Conservation (phyloP, 2,888 invertebrate species). For the Dendrolimus pini region DNA sequence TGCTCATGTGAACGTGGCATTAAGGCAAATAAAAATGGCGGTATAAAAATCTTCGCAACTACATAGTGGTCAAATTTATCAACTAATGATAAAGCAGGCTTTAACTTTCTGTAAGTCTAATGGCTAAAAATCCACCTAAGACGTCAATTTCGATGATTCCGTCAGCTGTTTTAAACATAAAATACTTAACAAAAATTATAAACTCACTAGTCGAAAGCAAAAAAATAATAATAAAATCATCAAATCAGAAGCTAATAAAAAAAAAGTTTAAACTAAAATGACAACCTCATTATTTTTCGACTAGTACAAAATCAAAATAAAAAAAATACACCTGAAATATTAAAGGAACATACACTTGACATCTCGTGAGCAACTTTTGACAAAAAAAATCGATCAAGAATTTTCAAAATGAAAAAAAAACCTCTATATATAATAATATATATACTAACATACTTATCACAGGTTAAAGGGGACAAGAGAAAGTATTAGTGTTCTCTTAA, state of each 20-base stretch:
- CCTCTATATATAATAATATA: conserved; percentile 4
- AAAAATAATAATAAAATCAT: conserved; percentile 41
- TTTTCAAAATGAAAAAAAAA: conserved; percentile 19
- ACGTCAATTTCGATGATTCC: conserved; percentile 12
- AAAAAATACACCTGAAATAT: conserved; percentile 61
- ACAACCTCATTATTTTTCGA: conserved; percentile 32
- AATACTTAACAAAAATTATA: neutral
- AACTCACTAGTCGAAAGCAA: conserved; percentile 25
- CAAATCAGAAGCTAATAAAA: conserved; percentile 50
- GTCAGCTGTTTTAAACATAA: conserved; percentile 6
- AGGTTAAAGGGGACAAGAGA: conserved; percentile 76
- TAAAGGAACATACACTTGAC: conserved; percentile 67
- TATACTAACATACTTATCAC: conserved; percentile 75
- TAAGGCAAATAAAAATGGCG: too few species aligned
- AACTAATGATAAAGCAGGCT: conserved; percentile 22
- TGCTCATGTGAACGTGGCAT: too few species aligned
- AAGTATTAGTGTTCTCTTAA: conserved; percentile 72
- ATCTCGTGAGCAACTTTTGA: conserved; percentile 63
- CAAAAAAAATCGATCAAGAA: conserved; percentile 52
- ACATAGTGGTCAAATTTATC: conserved; percentile 13
- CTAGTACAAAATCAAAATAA: conserved; percentile 56
- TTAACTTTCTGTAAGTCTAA: conserved; percentile 5
- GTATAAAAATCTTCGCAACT: too few species aligned
- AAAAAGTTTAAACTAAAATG: conserved; percentile 35
- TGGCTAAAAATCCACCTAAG: neutral